Evolutionary conservation across 2,888 invertebrate species (phyloP).

Genomic region (Meandrusa payeni): DNA sequence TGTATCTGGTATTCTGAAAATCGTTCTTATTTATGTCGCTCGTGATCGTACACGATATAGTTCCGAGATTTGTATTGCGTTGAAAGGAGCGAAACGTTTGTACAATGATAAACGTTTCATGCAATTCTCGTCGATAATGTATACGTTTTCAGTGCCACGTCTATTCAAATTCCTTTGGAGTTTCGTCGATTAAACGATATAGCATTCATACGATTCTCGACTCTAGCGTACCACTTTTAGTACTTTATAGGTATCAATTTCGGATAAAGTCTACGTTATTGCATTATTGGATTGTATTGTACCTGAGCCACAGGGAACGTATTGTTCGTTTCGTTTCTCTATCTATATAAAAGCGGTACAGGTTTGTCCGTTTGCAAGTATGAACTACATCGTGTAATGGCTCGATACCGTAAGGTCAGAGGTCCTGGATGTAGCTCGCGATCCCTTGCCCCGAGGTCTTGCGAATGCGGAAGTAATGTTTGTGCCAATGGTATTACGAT

Average conservation of each 20-base stretch:
- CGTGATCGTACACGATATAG: slow-evolving; percentile 72
- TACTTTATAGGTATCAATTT: slow-evolving; percentile 18
- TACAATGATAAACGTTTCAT: slow-evolving; percentile 18
- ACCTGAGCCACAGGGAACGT: slow-evolving; percentile 49
- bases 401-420: slow-evolving; percentile 19
- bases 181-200: neutral
- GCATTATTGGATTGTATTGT: slow-evolving; percentile 42
- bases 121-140: slow-evolving; percentile 29
- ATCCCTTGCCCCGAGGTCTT: slow-evolving; percentile 8
- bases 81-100: slow-evolving; percentile 59
- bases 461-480: neutral
- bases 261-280: slow-evolving; percentile 16
- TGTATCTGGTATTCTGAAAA: slow-evolving; percentile 42
- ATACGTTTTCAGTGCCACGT: slow-evolving; percentile 23
- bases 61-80: slow-evolving; percentile 54
- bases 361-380: slow-evolving; percentile 41
- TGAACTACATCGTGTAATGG: slow-evolving; percentile 20
- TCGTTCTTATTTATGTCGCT: slow-evolving; percentile 72
- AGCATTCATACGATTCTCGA: slow-evolving; percentile 5
- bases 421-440: slow-evolving; percentile 12
- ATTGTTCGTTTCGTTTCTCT: slow-evolving; percentile 35
- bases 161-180: slow-evolving; percentile 25
- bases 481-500: too few relatives aligned
- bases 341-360: slow-evolving; percentile 39
- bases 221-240: neutral